These are phyloP conservation scores for Ischnura elegans DNA, from an alignment of 2,888 invertebrate species.

Conservation along the genomic window DNA sequence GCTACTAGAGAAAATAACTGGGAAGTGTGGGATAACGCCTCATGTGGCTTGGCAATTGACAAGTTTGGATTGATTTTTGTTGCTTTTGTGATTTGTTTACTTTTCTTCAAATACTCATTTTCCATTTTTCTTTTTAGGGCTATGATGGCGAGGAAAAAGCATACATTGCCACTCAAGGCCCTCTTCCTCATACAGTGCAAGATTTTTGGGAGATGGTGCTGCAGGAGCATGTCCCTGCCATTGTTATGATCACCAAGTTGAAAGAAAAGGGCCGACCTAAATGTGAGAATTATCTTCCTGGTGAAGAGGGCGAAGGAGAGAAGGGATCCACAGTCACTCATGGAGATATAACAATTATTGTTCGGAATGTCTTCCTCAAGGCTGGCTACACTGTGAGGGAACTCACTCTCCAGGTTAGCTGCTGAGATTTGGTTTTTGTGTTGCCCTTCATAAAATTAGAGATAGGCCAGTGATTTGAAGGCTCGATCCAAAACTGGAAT, in stretches of 20 bases:
- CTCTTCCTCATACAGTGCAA: slow-evolving; percentile 91
- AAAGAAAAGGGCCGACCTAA: slow-evolving; percentile 91
- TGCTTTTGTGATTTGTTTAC: neutral
- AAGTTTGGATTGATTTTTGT: no score
- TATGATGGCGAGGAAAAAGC: slow-evolving; percentile 92
- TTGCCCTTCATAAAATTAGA: no score
- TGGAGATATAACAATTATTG: slow-evolving; percentile 79
- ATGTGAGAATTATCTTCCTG: slow-evolving; percentile 94
- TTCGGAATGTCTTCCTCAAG: slow-evolving; percentile 78
- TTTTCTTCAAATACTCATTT: neutral
- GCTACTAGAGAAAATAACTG: no score
- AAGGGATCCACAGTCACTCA: slow-evolving; percentile 73
- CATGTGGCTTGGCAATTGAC: no score
- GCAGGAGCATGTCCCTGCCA: slow-evolving; percentile 80
- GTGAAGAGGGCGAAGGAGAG: slow-evolving; percentile 71
- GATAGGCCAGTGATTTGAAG: no score
- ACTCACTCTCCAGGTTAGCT: slow-evolving; percentile 79
- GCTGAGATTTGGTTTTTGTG: neutral
- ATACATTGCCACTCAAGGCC: slow-evolving; percentile 96
- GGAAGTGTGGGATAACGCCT: no score
- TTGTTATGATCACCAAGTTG: slow-evolving; percentile 95
- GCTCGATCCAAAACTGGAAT: no score
- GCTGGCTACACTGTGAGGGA: slow-evolving; percentile 81
- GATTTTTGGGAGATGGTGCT: slow-evolving; percentile 96
- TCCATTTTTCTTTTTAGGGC: slow-evolving; percentile 82